These are phyloP conservation scores for human (Homo sapiens) DNA, from an alignment of 2,113 vertebrate species.

Conservation along the genomic window DNA sequence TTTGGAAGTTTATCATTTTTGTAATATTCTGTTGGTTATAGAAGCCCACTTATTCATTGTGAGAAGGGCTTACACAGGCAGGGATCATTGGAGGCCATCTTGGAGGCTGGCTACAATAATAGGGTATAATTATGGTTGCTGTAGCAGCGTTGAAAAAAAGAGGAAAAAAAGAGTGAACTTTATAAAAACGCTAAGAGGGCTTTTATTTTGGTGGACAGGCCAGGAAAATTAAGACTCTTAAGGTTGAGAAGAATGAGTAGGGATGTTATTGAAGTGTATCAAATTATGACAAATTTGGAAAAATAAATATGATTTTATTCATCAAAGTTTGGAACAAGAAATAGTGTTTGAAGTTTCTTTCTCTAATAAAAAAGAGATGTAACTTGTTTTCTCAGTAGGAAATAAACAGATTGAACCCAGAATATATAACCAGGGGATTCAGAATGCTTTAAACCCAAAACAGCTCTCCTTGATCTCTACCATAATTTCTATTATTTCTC, in stretches of 20 bases:
- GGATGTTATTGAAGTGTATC: not conserved
- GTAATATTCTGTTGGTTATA: not conserved
- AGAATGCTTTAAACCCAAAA: not conserved
- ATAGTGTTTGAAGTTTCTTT: not conserved
- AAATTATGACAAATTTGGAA: not conserved
- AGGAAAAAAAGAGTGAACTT: not conserved
- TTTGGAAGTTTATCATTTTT: not conserved
- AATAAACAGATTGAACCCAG: not conserved
- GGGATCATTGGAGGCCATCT: not conserved
- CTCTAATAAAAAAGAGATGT: not conserved
- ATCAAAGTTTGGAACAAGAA: not conserved
- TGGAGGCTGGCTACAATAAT: not conserved
- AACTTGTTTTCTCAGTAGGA: not conserved
- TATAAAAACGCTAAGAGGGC: not conserved
- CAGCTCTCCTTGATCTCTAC: not conserved
- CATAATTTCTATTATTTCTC: not conserved
- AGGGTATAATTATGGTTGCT: not conserved
- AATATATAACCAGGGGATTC: not conserved
- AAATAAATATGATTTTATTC: constrained; percentile 19
- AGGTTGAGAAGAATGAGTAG: not conserved
- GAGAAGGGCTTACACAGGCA: not conserved
- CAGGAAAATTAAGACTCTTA: not conserved
- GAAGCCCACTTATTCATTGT: not conserved
- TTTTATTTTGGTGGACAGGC: not conserved
- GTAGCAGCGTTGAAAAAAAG: not conserved